Base-by-base conservation (phyloP, 2,888 invertebrate species). In the Patella ulyssiponensis region DNA sequence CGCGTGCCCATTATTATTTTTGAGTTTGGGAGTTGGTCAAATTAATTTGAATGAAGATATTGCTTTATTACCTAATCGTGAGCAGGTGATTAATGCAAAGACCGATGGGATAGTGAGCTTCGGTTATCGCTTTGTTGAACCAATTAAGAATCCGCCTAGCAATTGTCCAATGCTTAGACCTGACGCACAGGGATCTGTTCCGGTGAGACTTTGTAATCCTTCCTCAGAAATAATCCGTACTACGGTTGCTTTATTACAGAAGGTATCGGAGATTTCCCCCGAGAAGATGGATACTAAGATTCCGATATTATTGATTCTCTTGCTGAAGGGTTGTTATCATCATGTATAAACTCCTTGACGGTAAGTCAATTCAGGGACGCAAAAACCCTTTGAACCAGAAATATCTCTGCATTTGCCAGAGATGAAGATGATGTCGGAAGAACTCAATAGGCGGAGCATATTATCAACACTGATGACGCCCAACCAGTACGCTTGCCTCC, bases 401-500 rank as follows among this genome's bases (percentile, higher is more conserved):
- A 77, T 74, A 17, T 44, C 15, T 44, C 71, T 44, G 75, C 78
- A 70, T 81, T 81, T 75, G 73, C 81, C 15, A 77, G 15, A 23
- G 69, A 71, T 14, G 64, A 78, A 17, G 72, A 71, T 51, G 77
- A 79, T 53, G 33, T 79, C 17, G 81, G 81, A n/a, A 17, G 23
- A 53, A 79, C 79, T 17, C 71, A 15, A 20, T 20, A 70, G 15
- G 75, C 75, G 20, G 56, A 78, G 51, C 78, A 78, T 56, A 53
- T 23, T 15, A 75, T 78, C 52, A 69, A 78, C 69, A 75, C 75
- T 58, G 72, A 74, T 20, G 56, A 52, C 5, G 71, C 75, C 9
- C 20, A n/a, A 23, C 79, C 81, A 4, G 69, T 81, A 3, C 76
- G 77, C 53, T 69, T 71, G 52, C 73, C 77, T 9, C 78, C 78